phyloP scores from a whole-genome alignment of 2,888 invertebrate species.

The Mesodorylaimus sp. region DNA sequence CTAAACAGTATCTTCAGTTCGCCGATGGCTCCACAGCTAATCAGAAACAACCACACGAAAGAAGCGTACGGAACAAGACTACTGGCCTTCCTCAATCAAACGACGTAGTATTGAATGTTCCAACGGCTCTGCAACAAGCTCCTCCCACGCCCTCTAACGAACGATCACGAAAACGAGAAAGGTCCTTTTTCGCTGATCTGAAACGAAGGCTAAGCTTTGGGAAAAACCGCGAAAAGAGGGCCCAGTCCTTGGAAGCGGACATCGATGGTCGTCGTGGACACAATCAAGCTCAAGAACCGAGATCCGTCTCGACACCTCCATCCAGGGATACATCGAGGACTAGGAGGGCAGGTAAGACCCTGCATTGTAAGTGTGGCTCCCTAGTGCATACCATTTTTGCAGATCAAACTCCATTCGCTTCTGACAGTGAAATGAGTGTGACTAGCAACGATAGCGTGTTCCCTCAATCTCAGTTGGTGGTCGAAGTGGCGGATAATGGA shows the following conservation, averaged over 20 bases:
- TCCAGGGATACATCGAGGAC: conserved; percentile 22
- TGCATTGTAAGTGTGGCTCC: neutral
- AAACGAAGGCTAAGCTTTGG: conserved; percentile 21
- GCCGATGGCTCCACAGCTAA: conserved; percentile 7
- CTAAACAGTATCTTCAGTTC: conserved; percentile 18
- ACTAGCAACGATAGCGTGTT: conserved; percentile 18
- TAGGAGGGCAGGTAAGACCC: conserved; percentile 13
- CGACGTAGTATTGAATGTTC: too few relatives aligned
- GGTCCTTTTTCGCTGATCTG: conserved; percentile 25
- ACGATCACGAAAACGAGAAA: neutral
- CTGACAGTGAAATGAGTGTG: conserved; percentile 6
- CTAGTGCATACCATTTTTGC: neutral
- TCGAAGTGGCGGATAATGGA: conserved; percentile 19
- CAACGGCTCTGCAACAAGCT: too few relatives aligned
- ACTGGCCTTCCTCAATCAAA: too few relatives aligned
- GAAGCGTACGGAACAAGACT: too few relatives aligned
- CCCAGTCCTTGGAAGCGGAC: conserved; percentile 17
- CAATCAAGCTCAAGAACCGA: conserved; percentile 2
- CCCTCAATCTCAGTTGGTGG: conserved; percentile 20
- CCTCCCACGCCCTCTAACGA: too few relatives aligned
- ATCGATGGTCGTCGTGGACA: neutral
- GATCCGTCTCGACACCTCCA: conserved; percentile 24
- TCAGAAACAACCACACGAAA: too few relatives aligned
- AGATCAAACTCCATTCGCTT: neutral
- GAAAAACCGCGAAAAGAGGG: conserved; percentile 14